Percentiles rank a stretch among this genome's conserved stretches.
phyloP scores from a whole-genome alignment of 2,888 invertebrate species.

The Onthophagus sagittarius region DNA sequence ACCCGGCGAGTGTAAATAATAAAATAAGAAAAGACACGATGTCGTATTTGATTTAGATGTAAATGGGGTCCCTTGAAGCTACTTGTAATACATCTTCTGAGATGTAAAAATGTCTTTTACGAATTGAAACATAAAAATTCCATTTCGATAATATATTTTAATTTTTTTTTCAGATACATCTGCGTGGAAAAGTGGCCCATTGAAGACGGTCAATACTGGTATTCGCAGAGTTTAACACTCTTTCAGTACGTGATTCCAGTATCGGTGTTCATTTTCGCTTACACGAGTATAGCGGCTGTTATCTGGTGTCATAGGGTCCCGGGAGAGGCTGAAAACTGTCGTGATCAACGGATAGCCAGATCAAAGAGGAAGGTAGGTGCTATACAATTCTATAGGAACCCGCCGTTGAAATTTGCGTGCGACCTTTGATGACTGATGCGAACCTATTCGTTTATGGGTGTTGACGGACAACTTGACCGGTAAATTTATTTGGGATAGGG shows the following conservation, averaged over 20 bases:
- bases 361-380: constrained; percentile 79
- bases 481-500: too few relatives aligned
- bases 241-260: constrained; percentile 84
- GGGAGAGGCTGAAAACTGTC: constrained; percentile 79
- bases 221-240: constrained; percentile 72
- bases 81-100: too few relatives aligned
- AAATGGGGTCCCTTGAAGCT: background rate
- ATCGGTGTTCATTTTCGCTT: constrained; percentile 76
- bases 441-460: background rate
- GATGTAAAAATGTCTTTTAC: too few relatives aligned
- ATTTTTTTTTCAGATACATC: constrained; percentile 59
- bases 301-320: constrained; percentile 87
- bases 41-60: background rate
- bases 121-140: background rate
- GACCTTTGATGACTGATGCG: background rate
- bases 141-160: too few relatives aligned
- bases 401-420: too few relatives aligned
- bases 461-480: too few relatives aligned
- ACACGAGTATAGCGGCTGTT: constrained; percentile 78
- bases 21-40: background rate
- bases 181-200: constrained; percentile 71
- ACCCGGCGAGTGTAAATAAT: background rate
- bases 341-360: constrained; percentile 78
- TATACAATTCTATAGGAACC: background rate
- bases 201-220: constrained; percentile 59